Conservation (phyloP, 2,797 vertebrate genomes). For the Clamator glandarius region DNA sequence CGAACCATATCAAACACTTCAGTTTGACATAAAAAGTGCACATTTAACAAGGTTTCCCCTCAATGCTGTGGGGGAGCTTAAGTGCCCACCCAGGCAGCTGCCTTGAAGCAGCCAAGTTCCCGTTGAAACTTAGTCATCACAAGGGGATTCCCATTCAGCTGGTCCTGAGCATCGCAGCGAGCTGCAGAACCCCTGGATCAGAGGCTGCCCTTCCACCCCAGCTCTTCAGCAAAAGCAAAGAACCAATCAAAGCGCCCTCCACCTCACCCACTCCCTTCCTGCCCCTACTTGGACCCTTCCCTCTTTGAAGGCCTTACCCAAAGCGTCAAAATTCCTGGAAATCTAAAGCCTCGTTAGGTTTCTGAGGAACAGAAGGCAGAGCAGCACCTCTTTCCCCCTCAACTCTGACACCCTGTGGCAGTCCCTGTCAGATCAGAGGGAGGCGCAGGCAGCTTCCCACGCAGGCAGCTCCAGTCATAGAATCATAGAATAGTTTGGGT, state of each 20-base stretch:
- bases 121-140: background rate
- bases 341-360: background rate
- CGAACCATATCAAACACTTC: background rate
- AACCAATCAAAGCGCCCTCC: background rate
- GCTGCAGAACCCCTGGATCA: background rate
- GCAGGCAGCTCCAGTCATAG: background rate
- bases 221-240: background rate
- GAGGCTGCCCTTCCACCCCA: background rate
- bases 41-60: background rate
- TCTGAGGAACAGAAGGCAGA: background rate
- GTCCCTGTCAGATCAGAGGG: background rate
- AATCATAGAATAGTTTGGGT: too few species aligned
- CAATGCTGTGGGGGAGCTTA: background rate
- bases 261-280: background rate
- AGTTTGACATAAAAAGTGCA: background rate
- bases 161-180: background rate
- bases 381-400: background rate
- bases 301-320: background rate
- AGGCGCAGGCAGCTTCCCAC: background rate
- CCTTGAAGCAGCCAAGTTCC: background rate
- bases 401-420: background rate
- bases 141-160: background rate
- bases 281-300: background rate
- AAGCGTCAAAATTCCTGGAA: too few species aligned
- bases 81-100: background rate